Evolutionary conservation across 2,888 invertebrate genomes (phyloP).

Genomic region (Drosophila neotestacea): DNA sequence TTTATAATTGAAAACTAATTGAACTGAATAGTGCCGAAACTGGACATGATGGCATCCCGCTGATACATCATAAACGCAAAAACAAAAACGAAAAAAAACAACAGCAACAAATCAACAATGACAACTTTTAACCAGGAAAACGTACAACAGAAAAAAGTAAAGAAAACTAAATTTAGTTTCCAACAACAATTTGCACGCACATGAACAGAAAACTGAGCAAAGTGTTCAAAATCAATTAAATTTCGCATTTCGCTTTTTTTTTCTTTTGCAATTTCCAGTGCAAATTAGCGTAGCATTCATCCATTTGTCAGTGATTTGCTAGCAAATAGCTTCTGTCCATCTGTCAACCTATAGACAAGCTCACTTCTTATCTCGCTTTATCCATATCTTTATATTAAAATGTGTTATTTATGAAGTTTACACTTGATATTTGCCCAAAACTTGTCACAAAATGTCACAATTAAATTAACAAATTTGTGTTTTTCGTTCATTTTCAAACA

Average conservation of each 20-base stretch:
- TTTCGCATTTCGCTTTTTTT: conserved; percentile 15
- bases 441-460: conserved; percentile 1
- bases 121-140: conserved; percentile 75
- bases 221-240: conserved; percentile 33
- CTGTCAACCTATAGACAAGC: neutral
- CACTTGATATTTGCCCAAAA: neutral
- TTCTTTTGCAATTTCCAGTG: conserved; percentile 11
- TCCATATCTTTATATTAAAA: conserved; percentile 4
- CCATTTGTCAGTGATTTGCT: conserved; percentile 28
- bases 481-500: neutral
- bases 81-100: conserved; percentile 5
- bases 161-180: conserved; percentile 5
- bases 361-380: conserved; percentile 13
- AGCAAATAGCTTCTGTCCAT: conserved; percentile 2
- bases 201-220: conserved; percentile 28
- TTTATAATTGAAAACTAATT: conserved; percentile 71
- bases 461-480: neutral
- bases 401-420: conserved; percentile 13
- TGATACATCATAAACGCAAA: conserved; percentile 36
- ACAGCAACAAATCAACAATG: conserved; percentile 32
- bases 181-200: conserved; percentile 37
- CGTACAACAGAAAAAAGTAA: conserved; percentile 13
- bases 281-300: conserved; percentile 6
- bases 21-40: conserved; percentile 45
- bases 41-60: conserved; percentile 41